Evolutionary conservation across 2,797 vertebrate genomes (phyloP).

Genomic region (Bryconaethiops microstoma): DNA sequence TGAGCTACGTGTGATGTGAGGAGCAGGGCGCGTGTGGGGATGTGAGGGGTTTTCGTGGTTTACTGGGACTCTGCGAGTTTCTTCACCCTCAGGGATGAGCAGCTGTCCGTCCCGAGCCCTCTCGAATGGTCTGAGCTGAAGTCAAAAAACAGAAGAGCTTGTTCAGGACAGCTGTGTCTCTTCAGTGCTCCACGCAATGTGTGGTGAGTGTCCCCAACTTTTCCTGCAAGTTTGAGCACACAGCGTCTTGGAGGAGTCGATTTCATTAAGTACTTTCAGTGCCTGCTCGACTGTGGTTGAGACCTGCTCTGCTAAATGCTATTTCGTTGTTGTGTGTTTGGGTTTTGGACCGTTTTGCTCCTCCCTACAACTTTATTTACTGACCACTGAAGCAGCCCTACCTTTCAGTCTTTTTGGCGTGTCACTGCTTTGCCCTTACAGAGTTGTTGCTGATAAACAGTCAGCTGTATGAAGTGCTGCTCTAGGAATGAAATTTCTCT

Average conservation of each 20-base stretch:
- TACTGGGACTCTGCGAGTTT: background rate
- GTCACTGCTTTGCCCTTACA: background rate
- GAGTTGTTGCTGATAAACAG: background rate
- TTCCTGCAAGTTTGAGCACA: background rate
- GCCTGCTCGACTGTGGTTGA: background rate
- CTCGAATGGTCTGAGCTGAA: background rate
- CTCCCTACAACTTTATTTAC: background rate
- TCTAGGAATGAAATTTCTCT: background rate
- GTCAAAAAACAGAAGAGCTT: background rate
- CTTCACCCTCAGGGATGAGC: background rate
- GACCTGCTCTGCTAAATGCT: background rate
- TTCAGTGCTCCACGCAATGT: background rate
- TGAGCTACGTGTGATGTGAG: background rate
- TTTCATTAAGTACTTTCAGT: background rate
- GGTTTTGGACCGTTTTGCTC: background rate
- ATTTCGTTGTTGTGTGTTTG: background rate
- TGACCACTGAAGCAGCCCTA: background rate
- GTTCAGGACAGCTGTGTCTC: background rate
- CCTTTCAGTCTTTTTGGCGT: too few relatives aligned
- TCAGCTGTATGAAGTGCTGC: background rate
- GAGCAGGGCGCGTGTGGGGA: background rate
- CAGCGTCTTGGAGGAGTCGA: background rate
- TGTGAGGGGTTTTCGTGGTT: background rate
- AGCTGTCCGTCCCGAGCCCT: background rate
- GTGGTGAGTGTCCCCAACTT: constrained; percentile 43